Conservation (phyloP, 2,888 invertebrate species). For the Trissonchulus latispiculum region DNA sequence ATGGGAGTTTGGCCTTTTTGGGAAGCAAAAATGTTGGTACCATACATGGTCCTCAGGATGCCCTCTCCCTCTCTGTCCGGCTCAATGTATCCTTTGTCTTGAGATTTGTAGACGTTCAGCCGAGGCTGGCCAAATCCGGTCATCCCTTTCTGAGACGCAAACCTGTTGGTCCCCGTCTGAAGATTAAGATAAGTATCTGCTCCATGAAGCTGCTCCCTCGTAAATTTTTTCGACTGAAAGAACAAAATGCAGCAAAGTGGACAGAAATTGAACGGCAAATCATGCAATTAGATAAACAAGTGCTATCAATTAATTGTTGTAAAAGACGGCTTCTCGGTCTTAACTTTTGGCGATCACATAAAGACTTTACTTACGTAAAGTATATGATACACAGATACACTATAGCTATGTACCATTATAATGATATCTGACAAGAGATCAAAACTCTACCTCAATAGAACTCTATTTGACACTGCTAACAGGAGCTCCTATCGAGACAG, state of each 20-base stretch:
- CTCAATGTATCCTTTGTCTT: constrained; percentile 33
- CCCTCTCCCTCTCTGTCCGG: constrained; percentile 40
- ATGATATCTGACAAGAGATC: too few relatives aligned
- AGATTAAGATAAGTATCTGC: constrained; percentile 26
- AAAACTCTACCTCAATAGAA: too few relatives aligned
- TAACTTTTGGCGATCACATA: too few relatives aligned
- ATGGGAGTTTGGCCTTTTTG: constrained; percentile 32
- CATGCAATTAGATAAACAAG: too few relatives aligned
- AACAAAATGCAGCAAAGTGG: background rate
- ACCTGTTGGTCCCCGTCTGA: constrained; percentile 47
- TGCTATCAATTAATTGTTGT: too few relatives aligned
- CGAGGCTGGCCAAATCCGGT: constrained; percentile 48
- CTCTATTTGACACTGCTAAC: too few relatives aligned
- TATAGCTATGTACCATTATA: too few relatives aligned
- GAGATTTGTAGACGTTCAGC: constrained; percentile 41
- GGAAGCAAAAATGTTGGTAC: constrained; percentile 17
- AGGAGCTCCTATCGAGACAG: too few relatives aligned
- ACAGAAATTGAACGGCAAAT: too few relatives aligned
- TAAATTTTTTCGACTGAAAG: background rate
- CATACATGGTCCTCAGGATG: constrained; percentile 8
- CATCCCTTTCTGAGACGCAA: constrained; percentile 41
- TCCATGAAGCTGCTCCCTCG: constrained; percentile 3
- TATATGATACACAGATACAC: too few relatives aligned
- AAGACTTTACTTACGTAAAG: too few relatives aligned
- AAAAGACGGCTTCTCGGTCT: too few relatives aligned